phyloP scores from a whole-genome alignment of 1,140 invertebrate species.

The Brachionus paranguensis region DNA sequence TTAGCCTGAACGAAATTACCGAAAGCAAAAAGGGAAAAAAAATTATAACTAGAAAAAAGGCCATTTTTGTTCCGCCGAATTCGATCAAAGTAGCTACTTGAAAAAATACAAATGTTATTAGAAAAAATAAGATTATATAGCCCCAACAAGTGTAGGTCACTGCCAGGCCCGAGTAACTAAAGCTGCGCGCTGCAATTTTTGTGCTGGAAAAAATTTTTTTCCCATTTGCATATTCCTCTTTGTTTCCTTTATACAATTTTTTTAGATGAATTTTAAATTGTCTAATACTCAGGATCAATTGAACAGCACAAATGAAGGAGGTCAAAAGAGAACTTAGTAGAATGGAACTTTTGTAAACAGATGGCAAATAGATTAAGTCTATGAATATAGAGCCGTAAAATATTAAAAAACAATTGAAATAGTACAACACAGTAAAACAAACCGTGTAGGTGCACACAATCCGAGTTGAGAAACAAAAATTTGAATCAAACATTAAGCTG shows the following conservation, averaged over 20 bases:
- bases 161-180: background rate
- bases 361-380: constrained; percentile 12
- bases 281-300: background rate
- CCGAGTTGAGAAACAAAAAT: constrained; percentile 35
- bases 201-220: background rate
- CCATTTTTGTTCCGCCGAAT: background rate
- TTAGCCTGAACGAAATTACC: background rate
- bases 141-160: constrained; percentile 34
- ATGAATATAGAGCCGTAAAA: constrained; percentile 39
- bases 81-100: constrained; percentile 15
- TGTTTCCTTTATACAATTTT: constrained; percentile 22
- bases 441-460: constrained; percentile 22
- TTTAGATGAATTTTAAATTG: background rate
- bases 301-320: background rate
- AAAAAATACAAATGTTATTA: background rate
- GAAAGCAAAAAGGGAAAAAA: constrained; percentile 24
- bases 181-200: background rate
- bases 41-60: background rate
- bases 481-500: background rate
- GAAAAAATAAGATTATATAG: constrained; percentile 28
- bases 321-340: background rate
- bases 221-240: background rate
- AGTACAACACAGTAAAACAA: constrained; percentile 19
- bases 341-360: background rate
- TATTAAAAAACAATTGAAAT: constrained; percentile 12